Evolutionary conservation across 1,140 invertebrate species (phyloP), one percentile per base, ranked within the genome.

Genomic region (Temnothorax longispinosus): DNA sequence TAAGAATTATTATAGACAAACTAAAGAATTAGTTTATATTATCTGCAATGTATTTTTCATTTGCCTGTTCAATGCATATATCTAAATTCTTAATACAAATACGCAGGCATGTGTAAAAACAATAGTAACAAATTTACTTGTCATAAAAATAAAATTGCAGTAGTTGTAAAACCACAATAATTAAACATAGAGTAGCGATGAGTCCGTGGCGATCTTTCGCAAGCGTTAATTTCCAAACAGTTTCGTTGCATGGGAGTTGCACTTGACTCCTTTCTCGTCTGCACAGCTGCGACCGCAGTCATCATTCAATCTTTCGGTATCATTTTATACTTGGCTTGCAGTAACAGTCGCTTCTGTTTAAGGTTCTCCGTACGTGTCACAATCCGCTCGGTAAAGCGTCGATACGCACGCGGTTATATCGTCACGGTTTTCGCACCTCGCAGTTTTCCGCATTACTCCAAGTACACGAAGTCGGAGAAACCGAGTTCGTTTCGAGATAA

Each of bases 281-380:
- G 32, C 54, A 27, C 35, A 38, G 41, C 67, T 56, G 54, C 44
- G 44, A 35, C 69, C 72, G 4, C 21, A 65, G 56, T 52, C 54
- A 72, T 89, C 47, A 81, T 89, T 80, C 60, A 89, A 89, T 89
- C 76, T 58, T 41, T 50, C 50, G 47, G 62, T 81, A 84, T 74
- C 88, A 54, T 84, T 89, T 89, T 62, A 35, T 60, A 56, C 52
- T 87, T 84, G 82, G 78, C 86, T 89, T 88, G 47, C 44, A 54
- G 47, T 90, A 89, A 89, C 74, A 58, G 62, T 71, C 78, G 15
- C 54, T 80, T 86, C 69, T 86, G 47, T 85, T 89, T 88, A 86
- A 71, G 64, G 56, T 72, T 72, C 56, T 41, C 50, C n/a, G 38
- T 35, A 41, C 44, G 41, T 71, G 62, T 72, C 47, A 44, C 60